These are phyloP conservation scores for Drosophila ustulata DNA, from an alignment of 2,888 invertebrate genomes.

Conservation along the genomic window DNA sequence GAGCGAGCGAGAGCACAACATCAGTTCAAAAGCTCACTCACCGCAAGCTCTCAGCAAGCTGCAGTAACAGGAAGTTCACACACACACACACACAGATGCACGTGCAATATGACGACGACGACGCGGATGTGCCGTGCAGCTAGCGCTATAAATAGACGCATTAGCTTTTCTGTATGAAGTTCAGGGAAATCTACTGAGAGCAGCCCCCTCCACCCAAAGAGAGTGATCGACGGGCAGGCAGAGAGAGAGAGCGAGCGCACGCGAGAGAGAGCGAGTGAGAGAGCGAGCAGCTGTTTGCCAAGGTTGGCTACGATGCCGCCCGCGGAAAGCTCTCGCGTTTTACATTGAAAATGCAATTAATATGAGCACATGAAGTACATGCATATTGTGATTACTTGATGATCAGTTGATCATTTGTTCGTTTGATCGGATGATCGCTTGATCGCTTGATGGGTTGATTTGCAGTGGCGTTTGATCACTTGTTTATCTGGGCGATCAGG, in stretches of 20 bases:
- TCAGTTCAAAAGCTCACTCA: constrained; percentile 51
- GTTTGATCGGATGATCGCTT: constrained; percentile 26
- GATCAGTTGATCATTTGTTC: constrained; percentile 28
- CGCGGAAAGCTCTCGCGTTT: constrained; percentile 71
- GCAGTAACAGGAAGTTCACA: constrained; percentile 73
- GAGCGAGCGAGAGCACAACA: constrained; percentile 30
- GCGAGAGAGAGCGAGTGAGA: constrained; percentile 8
- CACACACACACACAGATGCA: constrained; percentile 8
- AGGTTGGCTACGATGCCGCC: constrained; percentile 63
- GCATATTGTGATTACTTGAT: constrained; percentile 27
- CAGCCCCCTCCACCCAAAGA: not conserved
- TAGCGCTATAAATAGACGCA: constrained; percentile 75
- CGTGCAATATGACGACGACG: constrained; percentile 20
- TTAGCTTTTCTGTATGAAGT: constrained; percentile 80
- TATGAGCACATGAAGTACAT: constrained; percentile 37
- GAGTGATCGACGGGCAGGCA: constrained; percentile 16
- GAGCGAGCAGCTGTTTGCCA: constrained; percentile 64
- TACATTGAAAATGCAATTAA: constrained; percentile 71
- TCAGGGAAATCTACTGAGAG: constrained; percentile 82
- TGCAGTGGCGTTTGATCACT: constrained; percentile 26
- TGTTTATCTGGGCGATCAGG: constrained; percentile 34
- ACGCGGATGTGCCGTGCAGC: constrained; percentile 60
- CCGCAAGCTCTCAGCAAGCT: constrained; percentile 37
- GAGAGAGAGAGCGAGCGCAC: constrained; percentile 12
- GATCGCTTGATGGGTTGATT: constrained; percentile 26